Conservation (phyloP, 2,797 vertebrate genomes). For the Prunella strophiata region DNA sequence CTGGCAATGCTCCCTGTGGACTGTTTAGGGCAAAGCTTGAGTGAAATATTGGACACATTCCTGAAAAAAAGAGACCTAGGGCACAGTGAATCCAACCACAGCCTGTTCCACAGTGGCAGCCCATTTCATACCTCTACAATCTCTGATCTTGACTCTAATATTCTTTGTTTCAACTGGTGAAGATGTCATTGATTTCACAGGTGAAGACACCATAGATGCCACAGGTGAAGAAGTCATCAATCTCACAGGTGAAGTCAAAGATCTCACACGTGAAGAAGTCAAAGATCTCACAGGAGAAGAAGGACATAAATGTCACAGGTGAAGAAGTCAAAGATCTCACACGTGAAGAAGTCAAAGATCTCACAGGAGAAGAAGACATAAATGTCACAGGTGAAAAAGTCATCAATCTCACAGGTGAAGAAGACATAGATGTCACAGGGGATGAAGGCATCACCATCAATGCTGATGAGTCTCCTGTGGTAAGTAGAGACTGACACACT, state of each 20-base stretch:
- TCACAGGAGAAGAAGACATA: no score
- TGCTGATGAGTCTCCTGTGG: neutral
- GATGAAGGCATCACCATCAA: neutral
- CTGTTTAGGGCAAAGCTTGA: neutral
- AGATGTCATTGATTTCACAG: neutral
- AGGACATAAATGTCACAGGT: neutral
- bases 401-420: neutral
- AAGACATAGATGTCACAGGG: neutral
- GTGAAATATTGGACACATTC: fast-evolving
- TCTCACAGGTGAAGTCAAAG: neutral
- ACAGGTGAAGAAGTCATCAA: neutral
- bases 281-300: neutral
- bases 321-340: neutral
- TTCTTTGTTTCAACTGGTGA: neutral
- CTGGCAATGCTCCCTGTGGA: neutral
- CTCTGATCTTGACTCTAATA: neutral
- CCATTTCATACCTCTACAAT: neutral
- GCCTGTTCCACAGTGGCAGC: neutral
- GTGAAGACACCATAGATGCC: no score
- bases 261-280: neutral
- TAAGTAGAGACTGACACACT: neutral
- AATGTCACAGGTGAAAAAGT: neutral
- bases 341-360: no score
- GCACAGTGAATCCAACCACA: neutral
- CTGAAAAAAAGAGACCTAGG: no score